Evolutionary conservation across 2,113 vertebrate genomes (phyloP).

Genomic region (Mormoops blainvillei): DNA sequence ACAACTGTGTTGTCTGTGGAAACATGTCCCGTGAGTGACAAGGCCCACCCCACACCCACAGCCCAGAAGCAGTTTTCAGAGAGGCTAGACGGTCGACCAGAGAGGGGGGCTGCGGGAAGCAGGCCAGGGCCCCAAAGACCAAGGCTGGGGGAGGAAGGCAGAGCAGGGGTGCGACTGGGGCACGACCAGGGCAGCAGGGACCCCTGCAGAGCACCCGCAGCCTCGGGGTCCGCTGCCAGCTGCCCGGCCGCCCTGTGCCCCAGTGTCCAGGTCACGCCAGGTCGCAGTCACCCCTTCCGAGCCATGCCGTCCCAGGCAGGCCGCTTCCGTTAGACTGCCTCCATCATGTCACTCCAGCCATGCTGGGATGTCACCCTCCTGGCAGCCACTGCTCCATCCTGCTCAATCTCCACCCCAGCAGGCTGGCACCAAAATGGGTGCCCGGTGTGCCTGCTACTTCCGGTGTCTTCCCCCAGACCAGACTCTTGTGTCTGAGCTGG

Average conservation of each 20-base stretch:
- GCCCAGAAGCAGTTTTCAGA: background rate
- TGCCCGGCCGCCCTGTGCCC: background rate
- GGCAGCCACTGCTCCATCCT: background rate
- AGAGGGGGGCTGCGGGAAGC: background rate
- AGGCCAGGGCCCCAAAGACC: background rate
- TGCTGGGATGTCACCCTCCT: background rate
- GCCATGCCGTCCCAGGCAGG: background rate
- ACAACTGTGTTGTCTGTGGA: background rate
- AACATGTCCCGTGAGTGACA: background rate
- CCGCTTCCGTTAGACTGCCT: background rate
- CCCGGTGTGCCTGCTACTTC: background rate
- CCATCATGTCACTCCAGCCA: rapidly evolving
- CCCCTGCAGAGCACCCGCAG: background rate
- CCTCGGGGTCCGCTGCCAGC: background rate
- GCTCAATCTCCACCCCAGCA: background rate
- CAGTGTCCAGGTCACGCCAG: background rate
- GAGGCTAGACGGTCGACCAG: background rate
- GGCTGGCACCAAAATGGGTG: background rate
- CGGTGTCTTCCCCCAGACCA: background rate
- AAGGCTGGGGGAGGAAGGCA: background rate
- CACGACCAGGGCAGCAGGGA: background rate
- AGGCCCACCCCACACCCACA: too few species aligned
- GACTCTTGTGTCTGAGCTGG: background rate
- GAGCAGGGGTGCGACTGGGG: background rate
- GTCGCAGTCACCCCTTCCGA: background rate